Evolutionary conservation across 2,888 invertebrate genomes (phyloP), one percentile per base, ranked within the genome.

Genomic region (Oscheius sp.): DNA sequence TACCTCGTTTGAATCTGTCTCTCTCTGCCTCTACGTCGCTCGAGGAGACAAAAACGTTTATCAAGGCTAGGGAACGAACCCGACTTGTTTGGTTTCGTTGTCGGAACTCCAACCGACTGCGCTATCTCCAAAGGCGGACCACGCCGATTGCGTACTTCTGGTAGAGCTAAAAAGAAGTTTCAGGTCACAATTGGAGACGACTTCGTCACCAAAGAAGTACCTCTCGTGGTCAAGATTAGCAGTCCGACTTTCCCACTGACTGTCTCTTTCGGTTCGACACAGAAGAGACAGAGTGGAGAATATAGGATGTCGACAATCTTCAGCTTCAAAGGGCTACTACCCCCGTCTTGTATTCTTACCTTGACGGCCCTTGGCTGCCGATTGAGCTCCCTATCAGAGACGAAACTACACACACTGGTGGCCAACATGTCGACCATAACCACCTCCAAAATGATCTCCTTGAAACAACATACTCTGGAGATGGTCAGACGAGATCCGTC

Each of bases 311-410:
- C 76, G n/a, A 74, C 70, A 42, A 58, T 78, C 3, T 78, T 78
- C 73, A 74, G 73, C 13, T 76, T 78, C 65, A 73, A 76, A 74
- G 78, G 83, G 7, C 62, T 84, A 5, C 73, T 85, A 2, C 66
- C 79, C 4, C 70, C 70, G 4, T 74, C 78, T 21, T 75, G 75
- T 37, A 76, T 75, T 4, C 55, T 85, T 32, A 71, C 81, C 0
- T 73, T 85, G 3, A 70, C 77, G 3, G 74, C 81, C 0, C 75
- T 86, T 5, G 85, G 85, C 0, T 72, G 77, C 37, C 79, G 80
- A 42, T 68, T 79, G 21, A 70, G 72, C 13, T 85, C 81, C 9
- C 51, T 85, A 13, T 78, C 81, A 1, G 79, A 84, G 57, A 76
- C 78, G 7, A 66, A 55, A 32, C 5, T 74, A 53, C 53, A 70